Conservation (phyloP, 2,797 vertebrate genomes). For the Triplophysa bombifrons region DNA sequence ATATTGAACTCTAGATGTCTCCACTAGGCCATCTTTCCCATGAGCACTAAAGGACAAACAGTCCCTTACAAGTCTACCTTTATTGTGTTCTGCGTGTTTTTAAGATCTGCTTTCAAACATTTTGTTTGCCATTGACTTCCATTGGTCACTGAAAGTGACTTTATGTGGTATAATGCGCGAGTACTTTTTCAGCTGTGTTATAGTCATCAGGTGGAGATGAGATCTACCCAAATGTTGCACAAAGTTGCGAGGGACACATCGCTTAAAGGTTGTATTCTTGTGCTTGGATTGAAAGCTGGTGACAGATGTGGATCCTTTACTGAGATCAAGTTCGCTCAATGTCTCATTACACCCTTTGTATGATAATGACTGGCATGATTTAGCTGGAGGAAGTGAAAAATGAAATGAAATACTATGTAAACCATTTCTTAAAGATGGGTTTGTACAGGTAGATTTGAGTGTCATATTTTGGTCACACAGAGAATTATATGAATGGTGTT, state of each 20-base stretch:
- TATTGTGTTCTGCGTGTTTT: not conserved
- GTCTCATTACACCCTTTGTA: not conserved
- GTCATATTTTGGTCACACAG: not conserved
- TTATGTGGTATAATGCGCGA: not conserved
- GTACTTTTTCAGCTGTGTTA: conserved; percentile 33
- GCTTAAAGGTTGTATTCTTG: not conserved
- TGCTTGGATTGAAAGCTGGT: not conserved
- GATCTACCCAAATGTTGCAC: conserved; percentile 18
- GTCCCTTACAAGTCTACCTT: not conserved
- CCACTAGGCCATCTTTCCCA: conserved; percentile 27
- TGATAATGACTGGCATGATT: not conserved
- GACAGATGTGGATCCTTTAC: conserved; percentile 12
- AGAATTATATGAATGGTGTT: not conserved
- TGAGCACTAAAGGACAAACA: not conserved
- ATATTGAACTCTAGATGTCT: conserved; percentile 34
- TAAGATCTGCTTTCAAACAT: not conserved
- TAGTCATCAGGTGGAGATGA: conserved; percentile 31
- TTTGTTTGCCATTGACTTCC: not conserved
- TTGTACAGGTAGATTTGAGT: not conserved
- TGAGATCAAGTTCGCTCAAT: not conserved
- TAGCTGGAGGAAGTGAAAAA: not conserved
- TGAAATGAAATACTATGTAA: not conserved
- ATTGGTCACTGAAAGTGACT: not conserved
- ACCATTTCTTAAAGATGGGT: not conserved
- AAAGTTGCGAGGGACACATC: conserved; percentile 13